Base-by-base conservation (phyloP, 2,113 vertebrate genomes). In the Pseudorectes ferrugineus region DNA sequence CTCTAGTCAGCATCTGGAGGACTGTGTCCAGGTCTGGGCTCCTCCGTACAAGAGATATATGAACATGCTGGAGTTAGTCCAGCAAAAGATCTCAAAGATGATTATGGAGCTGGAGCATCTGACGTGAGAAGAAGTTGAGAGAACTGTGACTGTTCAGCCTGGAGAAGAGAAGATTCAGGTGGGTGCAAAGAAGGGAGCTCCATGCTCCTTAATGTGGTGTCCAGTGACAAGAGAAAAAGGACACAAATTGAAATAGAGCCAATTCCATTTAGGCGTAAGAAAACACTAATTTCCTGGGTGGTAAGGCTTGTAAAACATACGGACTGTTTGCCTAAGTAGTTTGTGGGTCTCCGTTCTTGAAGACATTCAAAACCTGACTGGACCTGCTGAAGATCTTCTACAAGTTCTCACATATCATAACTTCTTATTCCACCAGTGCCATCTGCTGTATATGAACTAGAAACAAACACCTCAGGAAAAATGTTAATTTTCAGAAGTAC, bases 401-500 rank as follows among this genome's bases (percentile, higher is more conserved):
- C 59, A 77, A 70, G 33, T 38, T 79, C 35, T 66, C 74, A 77
- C 0, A 0, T 57, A 74, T 49, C 46, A 29, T 84, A 96, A 93
- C 95, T 94, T 88, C 93, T 88, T 96, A 92, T 89, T 94, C 92
- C 71, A 94, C 92, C 95, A 96, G 95, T 97, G 95, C 95, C 95
- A 97, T 79, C 91, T 96, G 91, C 95, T 97, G 96, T 92, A 83
- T 93, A 42, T 0, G 14, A 92, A 75, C 49, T 55, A 63, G 73
- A 92, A 96, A 88, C 74, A 93, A 96, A 77, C 79, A 94, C 87
- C 85, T 93, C 94, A 65, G 87, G 91, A 96, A 91, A 96, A 96
- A 96, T 90, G 46, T 43, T 95, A 86, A 95, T 93, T 97, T 91
- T 89, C 81, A 92, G 83, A 78, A 97, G 67, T 91, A 63, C 0